Percentiles rank a stretch among this genome's conserved stretches.
Evolutionary conservation across 1,140 invertebrate genomes (phyloP).

Genomic region (Heliothis subflexa): DNA sequence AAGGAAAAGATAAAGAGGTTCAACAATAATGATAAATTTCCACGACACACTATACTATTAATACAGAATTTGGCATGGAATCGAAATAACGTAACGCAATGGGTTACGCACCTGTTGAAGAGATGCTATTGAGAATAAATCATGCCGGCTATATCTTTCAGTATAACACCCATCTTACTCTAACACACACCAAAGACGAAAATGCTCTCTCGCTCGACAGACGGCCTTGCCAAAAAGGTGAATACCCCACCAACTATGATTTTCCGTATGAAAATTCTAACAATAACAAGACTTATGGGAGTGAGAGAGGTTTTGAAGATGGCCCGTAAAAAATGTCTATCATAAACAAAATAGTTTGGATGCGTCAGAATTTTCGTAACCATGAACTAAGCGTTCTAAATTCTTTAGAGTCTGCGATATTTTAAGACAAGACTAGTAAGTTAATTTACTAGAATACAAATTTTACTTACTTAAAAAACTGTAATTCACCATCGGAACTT

Average conservation of each 20-base stretch:
- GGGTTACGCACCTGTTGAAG: constrained; percentile 39
- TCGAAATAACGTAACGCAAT: constrained; percentile 41
- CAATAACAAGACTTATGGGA: constrained; percentile 31
- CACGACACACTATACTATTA: constrained; percentile 18
- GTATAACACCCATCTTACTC: constrained; percentile 38
- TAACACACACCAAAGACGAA: constrained; percentile 18
- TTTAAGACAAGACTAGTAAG: too few relatives aligned
- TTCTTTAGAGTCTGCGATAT: not conserved
- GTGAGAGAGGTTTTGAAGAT: constrained; percentile 2
- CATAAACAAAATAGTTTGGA: not conserved
- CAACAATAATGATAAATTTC: constrained; percentile 35
- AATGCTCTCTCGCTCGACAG: constrained; percentile 38
- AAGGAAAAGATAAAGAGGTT: constrained; percentile 30
- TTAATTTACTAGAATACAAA: too few relatives aligned
- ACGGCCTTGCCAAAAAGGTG: constrained; percentile 61
- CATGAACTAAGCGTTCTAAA: not conserved
- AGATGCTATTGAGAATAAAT: constrained; percentile 39
- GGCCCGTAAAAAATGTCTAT: not conserved
- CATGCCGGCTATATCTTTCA: constrained; percentile 50
- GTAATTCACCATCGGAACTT: too few relatives aligned
- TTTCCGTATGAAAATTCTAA: constrained; percentile 53
- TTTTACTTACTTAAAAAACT: too few relatives aligned
- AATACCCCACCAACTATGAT: constrained; percentile 51
- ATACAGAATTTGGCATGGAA: constrained; percentile 44
- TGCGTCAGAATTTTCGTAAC: not conserved